These are phyloP conservation scores for Mionectes olivaceus DNA, from an alignment of 2,797 vertebrate genomes.

Conservation along the genomic window DNA sequence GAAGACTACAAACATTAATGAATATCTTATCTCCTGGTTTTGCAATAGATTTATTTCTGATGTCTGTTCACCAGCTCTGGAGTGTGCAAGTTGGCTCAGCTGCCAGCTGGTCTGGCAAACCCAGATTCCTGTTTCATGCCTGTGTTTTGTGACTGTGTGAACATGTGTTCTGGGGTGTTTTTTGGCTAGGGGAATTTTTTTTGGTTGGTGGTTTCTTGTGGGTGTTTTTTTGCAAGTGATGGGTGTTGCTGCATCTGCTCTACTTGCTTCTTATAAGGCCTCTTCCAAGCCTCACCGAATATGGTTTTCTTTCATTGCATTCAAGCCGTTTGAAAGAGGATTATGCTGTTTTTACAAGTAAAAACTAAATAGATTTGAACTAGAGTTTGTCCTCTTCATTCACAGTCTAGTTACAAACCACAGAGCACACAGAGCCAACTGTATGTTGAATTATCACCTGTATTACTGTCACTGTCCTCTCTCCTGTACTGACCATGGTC, in stretches of 20 bases:
- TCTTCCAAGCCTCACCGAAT: neutral
- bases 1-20: neutral
- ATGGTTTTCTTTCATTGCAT: neutral
- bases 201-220: neutral
- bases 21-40: neutral
- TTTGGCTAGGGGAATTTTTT: neutral
- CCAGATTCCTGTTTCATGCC: neutral
- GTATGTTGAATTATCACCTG: fast-evolving
- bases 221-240: neutral
- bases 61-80: neutral
- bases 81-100: neutral
- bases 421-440: neutral
- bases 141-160: neutral
- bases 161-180: neutral
- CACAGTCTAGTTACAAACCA: neutral
- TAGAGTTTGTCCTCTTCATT: neutral
- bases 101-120: neutral
- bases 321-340: neutral
- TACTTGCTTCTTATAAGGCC: neutral
- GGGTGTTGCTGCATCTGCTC: neutral
- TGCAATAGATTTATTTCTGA: neutral
- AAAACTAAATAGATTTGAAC: neutral
- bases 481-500: neutral
- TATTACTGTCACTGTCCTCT: neutral
- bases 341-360: neutral